Evolutionary conservation across 2,113 vertebrate genomes (phyloP).

Genomic region (Girardinichthys multiradiatus): DNA sequence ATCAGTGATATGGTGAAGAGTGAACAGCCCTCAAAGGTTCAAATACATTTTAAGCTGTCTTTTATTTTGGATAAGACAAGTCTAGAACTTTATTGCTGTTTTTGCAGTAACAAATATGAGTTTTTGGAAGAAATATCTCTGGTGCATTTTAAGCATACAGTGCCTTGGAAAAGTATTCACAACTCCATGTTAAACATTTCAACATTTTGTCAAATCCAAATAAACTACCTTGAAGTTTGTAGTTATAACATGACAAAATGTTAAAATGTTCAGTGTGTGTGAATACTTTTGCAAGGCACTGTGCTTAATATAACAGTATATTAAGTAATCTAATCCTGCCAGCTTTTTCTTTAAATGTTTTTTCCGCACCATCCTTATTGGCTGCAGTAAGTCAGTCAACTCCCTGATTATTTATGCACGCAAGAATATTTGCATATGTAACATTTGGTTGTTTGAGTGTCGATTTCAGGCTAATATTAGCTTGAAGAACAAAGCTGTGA

Average conservation of each 20-base stretch:
- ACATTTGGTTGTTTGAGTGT: constrained; percentile 21
- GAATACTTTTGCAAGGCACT: no score
- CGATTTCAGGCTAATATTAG: constrained; percentile 32
- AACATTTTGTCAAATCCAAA: background rate
- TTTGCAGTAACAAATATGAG: background rate
- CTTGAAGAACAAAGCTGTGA: constrained; percentile 52
- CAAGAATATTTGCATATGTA: constrained; percentile 43
- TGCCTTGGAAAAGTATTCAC: background rate
- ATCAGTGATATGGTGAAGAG: background rate
- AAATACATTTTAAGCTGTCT: background rate
- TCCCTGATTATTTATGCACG: constrained; percentile 14
- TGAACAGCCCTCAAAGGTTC: background rate
- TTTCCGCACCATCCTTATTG: background rate
- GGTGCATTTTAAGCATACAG: background rate
- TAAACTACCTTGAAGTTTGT: no score
- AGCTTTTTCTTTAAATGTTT: background rate
- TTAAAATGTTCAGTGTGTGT: no score
- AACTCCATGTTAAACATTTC: background rate
- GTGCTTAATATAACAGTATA: no score
- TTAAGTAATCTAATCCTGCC: background rate
- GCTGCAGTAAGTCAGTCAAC: background rate
- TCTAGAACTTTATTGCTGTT: background rate
- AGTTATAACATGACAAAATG: no score
- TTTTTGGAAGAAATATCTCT: background rate
- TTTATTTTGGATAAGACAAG: background rate